phyloP scores from a whole-genome alignment of 2,888 invertebrate species.

The Cheilosia impressa region DNA sequence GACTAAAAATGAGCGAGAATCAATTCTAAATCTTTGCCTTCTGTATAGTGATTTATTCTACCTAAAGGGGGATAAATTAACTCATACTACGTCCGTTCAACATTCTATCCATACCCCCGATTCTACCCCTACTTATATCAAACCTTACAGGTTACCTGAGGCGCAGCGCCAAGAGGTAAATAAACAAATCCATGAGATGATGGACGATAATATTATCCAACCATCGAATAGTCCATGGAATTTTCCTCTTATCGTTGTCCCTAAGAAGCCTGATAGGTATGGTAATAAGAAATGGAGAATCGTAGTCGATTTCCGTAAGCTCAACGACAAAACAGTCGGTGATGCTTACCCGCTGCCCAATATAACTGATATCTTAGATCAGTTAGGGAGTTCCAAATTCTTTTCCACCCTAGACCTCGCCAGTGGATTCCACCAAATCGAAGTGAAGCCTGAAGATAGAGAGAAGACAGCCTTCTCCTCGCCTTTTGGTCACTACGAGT shows the following conservation, averaged over 20 bases:
- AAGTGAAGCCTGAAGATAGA: too few relatives aligned
- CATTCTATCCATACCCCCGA: not conserved
- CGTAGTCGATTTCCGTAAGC: conserved; percentile 29
- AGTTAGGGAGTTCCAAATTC: too few relatives aligned
- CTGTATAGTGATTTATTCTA: not conserved
- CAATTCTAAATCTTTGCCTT: not conserved
- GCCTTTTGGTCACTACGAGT: too few relatives aligned
- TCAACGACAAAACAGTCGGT: conserved; percentile 14
- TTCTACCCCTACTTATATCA: not conserved
- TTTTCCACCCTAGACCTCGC: too few relatives aligned
- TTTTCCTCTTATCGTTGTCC: conserved; percentile 2
- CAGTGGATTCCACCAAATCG: too few relatives aligned
- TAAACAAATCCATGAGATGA: conserved; percentile 13
- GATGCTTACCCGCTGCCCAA: too few relatives aligned
- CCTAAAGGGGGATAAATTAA: not conserved
- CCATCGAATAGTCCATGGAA: conserved; percentile 2
- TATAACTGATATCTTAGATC: not conserved
- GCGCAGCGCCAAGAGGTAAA: not conserved
- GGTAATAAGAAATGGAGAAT: conserved; percentile 30
- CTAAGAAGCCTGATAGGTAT: conserved; percentile 30
- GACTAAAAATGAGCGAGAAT: not conserved
- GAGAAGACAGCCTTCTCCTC: too few relatives aligned
- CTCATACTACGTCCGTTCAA: not conserved
- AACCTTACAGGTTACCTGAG: not conserved
- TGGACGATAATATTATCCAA: conserved; percentile 14